phyloP scores from a whole-genome alignment of 1,140 invertebrate genomes.

The Drosophila lini region DNA sequence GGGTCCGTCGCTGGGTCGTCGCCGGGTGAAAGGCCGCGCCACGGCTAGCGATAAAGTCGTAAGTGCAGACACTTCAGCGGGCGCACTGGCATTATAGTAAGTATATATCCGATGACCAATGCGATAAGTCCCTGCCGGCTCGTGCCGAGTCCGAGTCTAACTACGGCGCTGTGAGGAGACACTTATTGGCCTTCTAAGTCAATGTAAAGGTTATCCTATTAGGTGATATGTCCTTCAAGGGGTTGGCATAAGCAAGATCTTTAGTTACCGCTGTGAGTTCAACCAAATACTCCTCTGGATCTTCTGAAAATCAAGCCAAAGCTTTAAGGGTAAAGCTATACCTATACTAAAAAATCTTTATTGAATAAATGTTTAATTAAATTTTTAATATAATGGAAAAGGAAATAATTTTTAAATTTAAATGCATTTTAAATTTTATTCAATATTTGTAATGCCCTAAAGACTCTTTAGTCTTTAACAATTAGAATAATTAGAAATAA shows the following conservation, averaged over 20 bases:
- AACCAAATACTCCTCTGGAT: too few species aligned
- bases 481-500: background rate
- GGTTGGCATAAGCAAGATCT: background rate
- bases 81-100: background rate
- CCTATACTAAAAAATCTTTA: too few species aligned
- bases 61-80: conserved; percentile 52
- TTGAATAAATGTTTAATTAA: background rate
- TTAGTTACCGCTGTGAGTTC: background rate
- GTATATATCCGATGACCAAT: conserved; percentile 46
- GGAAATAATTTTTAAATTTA: background rate
- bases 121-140: conserved; percentile 21
- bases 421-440: background rate
- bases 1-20: conserved; percentile 23
- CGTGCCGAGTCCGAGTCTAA: conserved; percentile 21
- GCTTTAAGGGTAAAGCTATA: too few species aligned
- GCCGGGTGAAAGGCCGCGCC: conserved; percentile 67
- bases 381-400: background rate
- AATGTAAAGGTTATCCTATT: too few species aligned
- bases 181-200: background rate
- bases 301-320: background rate
- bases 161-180: background rate
- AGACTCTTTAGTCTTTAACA: background rate
- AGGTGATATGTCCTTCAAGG: background rate
- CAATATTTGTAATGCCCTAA: background rate
- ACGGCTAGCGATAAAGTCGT: conserved; percentile 53